Conservation (phyloP, 1,140 invertebrate species). For the Apis florea region DNA sequence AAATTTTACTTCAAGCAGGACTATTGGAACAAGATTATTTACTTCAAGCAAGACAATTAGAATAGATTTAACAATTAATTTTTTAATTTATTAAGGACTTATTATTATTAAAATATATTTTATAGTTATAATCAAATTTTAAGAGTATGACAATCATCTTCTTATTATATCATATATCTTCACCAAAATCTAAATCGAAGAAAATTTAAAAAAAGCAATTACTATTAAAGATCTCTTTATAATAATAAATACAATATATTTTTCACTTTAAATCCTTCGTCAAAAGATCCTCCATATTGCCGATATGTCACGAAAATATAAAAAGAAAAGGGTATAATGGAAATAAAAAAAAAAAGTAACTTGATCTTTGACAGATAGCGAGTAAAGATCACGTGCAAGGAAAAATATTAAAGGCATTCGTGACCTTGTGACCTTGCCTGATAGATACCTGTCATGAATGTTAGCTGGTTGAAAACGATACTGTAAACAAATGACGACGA, state of each 20-base stretch:
- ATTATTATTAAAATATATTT: background rate
- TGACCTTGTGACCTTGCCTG: slow-evolving; percentile 56
- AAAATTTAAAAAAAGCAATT: too few relatives aligned
- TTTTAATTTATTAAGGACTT: background rate
- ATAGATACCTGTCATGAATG: background rate
- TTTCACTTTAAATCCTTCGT: too few relatives aligned
- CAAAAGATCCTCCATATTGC: too few relatives aligned
- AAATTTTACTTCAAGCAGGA: background rate
- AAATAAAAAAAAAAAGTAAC: background rate
- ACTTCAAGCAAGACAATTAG: background rate
- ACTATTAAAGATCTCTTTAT: too few relatives aligned
- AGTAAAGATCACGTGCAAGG: background rate
- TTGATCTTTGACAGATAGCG: background rate
- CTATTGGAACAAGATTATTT: background rate
- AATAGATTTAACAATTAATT: background rate
- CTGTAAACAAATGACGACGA: slow-evolving; percentile 39
- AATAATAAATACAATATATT: too few relatives aligned
- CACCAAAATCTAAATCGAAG: too few relatives aligned
- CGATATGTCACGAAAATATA: too few relatives aligned
- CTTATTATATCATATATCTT: too few relatives aligned
- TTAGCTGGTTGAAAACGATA: slow-evolving; percentile 25
- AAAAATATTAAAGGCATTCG: slow-evolving; percentile 16
- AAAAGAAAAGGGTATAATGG: background rate
- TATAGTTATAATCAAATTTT: background rate
- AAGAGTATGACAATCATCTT: background rate